Conservation (phyloP, 2,113 vertebrate species). For the Burhinus oedicnemus region DNA sequence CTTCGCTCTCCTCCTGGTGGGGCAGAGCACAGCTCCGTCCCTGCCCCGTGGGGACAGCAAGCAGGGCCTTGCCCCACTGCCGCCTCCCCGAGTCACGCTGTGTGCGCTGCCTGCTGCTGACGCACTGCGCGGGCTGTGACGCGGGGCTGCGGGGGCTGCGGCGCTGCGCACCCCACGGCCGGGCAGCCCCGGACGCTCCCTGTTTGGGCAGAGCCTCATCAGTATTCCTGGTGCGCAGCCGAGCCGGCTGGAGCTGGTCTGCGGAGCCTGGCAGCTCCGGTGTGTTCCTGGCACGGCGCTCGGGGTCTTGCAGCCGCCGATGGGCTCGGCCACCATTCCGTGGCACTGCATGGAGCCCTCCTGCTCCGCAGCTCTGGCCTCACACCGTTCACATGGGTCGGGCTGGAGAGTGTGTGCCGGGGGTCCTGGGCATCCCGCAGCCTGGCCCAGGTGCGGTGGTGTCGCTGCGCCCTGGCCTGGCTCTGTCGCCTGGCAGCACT, state of each 20-base stretch:
- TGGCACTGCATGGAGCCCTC: background rate
- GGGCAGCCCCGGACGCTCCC: background rate
- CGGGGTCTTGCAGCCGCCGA: background rate
- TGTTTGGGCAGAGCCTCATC: background rate
- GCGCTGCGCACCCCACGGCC: background rate
- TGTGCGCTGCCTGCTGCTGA: background rate
- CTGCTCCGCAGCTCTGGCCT: background rate
- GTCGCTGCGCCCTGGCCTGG: background rate
- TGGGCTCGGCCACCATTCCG: rapidly evolving
- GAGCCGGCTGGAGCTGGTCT: background rate
- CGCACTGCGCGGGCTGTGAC: background rate
- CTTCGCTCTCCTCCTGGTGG: background rate
- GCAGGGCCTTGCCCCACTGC: background rate
- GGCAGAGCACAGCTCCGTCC: background rate
- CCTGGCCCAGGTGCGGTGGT: rapidly evolving
- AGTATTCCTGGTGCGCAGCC: background rate
- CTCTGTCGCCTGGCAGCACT: background rate
- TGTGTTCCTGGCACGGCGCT: rapidly evolving
- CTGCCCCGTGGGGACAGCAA: background rate
- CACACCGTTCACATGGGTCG: rapidly evolving
- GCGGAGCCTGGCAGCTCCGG: background rate
- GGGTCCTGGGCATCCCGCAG: background rate
- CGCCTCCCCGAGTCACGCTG: background rate
- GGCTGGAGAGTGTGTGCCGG: rapidly evolving
- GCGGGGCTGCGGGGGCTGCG: background rate